Conservation (phyloP, 2,113 vertebrate genomes). For the Gymnorhina tibicen region DNA sequence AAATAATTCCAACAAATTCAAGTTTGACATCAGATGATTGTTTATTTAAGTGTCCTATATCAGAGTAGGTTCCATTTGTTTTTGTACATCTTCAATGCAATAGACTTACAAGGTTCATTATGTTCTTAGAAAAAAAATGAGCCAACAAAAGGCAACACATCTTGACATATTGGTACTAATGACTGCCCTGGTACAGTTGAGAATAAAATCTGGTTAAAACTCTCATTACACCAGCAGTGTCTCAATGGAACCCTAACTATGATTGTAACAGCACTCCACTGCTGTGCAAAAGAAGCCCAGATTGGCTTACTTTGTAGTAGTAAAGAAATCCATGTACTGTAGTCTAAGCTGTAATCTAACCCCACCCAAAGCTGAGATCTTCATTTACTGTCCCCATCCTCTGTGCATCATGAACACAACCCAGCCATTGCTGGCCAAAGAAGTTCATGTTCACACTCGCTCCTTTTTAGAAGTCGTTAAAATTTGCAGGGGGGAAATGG, state of each 20-base stretch:
- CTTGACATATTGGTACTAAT: background rate
- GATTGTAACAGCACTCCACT: background rate
- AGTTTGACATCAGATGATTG: background rate
- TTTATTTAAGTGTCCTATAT: conserved; percentile 43
- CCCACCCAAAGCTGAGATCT: background rate
- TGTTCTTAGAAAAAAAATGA: background rate
- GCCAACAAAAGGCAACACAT: background rate
- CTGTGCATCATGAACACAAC: background rate
- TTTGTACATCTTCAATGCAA: conserved; percentile 28
- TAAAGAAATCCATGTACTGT: background rate
- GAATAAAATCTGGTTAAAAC: background rate
- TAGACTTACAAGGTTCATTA: conserved; percentile 7
- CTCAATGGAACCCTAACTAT: background rate
- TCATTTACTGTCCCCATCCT: fast-evolving
- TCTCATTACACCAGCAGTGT: background rate
- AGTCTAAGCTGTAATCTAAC: background rate
- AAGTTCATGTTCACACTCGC: background rate
- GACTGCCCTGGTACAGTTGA: background rate
- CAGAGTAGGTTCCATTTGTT: background rate
- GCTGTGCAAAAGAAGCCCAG: background rate
- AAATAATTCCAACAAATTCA: background rate
- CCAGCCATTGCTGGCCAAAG: fast-evolving
- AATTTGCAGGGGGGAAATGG: background rate
- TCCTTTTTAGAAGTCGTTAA: background rate
- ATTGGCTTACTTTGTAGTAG: background rate